Evolutionary conservation across 2,113 vertebrate genomes (phyloP).

Genomic region (Bos indicus): DNA sequence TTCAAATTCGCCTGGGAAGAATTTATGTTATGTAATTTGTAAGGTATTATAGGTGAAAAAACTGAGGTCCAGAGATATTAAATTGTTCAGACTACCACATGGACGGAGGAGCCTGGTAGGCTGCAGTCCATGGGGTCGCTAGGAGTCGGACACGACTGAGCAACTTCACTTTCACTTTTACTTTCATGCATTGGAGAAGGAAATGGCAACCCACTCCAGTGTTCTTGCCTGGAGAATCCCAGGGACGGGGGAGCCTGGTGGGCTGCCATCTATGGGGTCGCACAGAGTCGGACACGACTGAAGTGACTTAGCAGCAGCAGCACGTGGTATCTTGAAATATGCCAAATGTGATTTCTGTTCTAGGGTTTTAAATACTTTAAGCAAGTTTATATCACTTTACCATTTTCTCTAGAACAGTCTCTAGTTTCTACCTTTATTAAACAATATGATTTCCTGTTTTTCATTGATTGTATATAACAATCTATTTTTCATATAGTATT

Average conservation of each 20-base stretch:
- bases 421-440: neutral
- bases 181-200: too few relatives aligned
- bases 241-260: too few relatives aligned
- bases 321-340: neutral
- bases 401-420: neutral
- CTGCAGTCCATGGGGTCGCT: too few relatives aligned
- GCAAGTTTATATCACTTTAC: neutral
- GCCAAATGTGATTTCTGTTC: neutral
- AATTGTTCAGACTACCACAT: neutral
- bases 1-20: neutral
- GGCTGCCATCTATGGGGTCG: too few relatives aligned
- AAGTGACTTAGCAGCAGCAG: neutral
- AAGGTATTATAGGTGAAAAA: neutral
- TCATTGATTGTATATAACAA: neutral
- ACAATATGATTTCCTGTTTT: neutral
- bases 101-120: too few relatives aligned
- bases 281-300: too few relatives aligned
- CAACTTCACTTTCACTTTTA: too few relatives aligned
- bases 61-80: neutral
- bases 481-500: neutral
- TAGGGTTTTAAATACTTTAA: neutral
- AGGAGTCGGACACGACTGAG: too few relatives aligned
- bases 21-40: neutral
- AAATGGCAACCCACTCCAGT: too few relatives aligned
- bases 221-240: too few relatives aligned